A percentile compares a stretch with the other conserved stretches of the same genome.
Conservation (phyloP, 2,113 vertebrate genomes). For the Menidia beryllina region DNA sequence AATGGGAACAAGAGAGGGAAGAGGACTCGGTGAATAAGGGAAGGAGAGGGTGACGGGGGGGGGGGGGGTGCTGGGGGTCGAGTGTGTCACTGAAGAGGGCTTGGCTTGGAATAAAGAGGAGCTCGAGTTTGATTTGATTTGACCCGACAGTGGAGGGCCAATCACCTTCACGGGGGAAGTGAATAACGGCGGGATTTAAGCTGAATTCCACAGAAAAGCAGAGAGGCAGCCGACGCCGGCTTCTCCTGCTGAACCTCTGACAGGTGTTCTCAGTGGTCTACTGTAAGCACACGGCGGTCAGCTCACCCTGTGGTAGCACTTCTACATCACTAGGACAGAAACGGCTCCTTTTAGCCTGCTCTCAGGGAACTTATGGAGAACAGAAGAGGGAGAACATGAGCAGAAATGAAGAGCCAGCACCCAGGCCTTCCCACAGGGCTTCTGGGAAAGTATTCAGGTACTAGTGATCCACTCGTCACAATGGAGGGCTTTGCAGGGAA, state of each 20-base stretch:
- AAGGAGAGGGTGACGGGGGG: conserved; percentile 23
- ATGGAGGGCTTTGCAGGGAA: too few species aligned
- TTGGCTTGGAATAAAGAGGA: not conserved
- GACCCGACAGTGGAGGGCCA: not conserved
- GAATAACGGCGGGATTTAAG: too few species aligned
- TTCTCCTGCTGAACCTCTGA: not conserved
- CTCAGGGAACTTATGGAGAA: not conserved
- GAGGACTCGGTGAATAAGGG: conserved; percentile 65
- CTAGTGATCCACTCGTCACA: too few species aligned
- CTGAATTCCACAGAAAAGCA: too few species aligned
- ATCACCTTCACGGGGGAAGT: not conserved
- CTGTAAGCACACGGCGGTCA: not conserved
- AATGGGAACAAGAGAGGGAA: conserved; percentile 78
- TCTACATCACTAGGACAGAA: not conserved
- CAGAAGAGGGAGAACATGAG: not conserved
- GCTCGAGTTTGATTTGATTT: conserved; percentile 4
- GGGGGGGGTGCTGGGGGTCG: conserved; percentile 1
- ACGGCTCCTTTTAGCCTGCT: not conserved
- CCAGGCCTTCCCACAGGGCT: too few species aligned
- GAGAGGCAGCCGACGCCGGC: not conserved
- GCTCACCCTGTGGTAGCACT: not conserved
- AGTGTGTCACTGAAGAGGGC: not conserved
- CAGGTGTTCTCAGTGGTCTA: not conserved
- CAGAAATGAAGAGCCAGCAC: too few species aligned
- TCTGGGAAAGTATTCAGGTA: too few species aligned